Base-by-base conservation (phyloP, 1,140 invertebrate genomes). In the Drosophila truncata region DNA sequence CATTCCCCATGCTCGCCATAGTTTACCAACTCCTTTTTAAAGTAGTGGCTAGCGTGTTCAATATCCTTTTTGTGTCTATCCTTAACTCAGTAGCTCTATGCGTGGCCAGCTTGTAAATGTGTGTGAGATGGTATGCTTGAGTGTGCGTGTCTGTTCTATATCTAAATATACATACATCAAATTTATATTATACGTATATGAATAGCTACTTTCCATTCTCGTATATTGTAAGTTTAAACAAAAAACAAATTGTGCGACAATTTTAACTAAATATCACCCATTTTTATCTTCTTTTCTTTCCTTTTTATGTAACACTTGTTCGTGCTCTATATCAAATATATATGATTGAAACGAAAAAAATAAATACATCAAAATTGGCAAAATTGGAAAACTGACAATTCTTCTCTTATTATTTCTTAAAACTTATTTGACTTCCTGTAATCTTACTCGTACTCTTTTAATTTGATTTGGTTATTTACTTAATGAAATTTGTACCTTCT, bases 271-370 rank as follows among this genome's bases (percentile, higher is more conserved):
- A 91, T 87, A 84, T 91, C 83, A 91, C 83, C 91, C 78, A 91
- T 91, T 91, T 84, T 91, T 92, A 81, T 91, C 88, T 91, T 90
- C 86, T 91, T 92, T 91, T 91, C 86, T 92, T 91, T 91, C 81
- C 87, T 92, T 91, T 91, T 91, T 87, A 87, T 87, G 84, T 87
- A 87, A 87, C 84, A 87, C 84, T 88, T 87, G 84, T 87, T 88
- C 84, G 83, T 91, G 90, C 91, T 91, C 91, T 91, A 80, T 88
- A 88, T 70, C 54, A 90, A 88, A 90, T 78, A 82, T 67, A 78
- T 88, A 87, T 82, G 73, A 82, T 79, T 59, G 67, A 73, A 54
- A 75, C 71, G 61, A 70, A 82, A 78, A 78, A 77, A 60, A 73
- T 58, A 55, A 47, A 75, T 57, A 83, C 72, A 90, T 88, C 85